Conservation (phyloP, 2,888 invertebrate species). For the Emmelina monodactyla region DNA sequence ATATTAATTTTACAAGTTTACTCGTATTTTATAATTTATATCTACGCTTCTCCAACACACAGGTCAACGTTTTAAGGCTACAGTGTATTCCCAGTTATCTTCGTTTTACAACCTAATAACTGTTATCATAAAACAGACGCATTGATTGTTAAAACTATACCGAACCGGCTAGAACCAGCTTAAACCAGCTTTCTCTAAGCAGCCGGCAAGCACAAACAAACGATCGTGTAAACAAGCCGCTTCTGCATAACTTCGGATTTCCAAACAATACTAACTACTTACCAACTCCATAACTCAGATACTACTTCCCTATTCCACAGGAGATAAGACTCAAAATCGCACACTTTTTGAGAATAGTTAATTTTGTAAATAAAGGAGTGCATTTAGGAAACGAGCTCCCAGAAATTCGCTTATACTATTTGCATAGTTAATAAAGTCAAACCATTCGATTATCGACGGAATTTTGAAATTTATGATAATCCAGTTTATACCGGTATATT, state of each 20-base stretch:
- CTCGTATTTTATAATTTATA: no score
- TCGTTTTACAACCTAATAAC: no score
- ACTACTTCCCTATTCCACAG: not conserved
- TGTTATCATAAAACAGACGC: no score
- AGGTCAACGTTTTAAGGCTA: no score
- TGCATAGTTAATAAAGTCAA: not conserved
- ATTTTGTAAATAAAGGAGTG: not conserved
- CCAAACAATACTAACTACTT: not conserved
- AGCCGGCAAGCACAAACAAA: not conserved
- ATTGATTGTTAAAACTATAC: no score
- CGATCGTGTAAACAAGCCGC: not conserved
- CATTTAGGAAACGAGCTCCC: not conserved
- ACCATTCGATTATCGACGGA: not conserved
- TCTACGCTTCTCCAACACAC: no score
- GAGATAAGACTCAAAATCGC: not conserved
- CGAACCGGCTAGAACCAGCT: no score
- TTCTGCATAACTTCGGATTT: not conserved
- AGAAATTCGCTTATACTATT: not conserved
- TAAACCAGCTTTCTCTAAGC: no score
- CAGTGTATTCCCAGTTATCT: no score
- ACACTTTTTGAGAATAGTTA: not conserved
- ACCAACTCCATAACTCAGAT: not conserved
- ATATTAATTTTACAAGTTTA: no score
- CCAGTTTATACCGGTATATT: no score
- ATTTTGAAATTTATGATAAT: no score